phyloP scores from a whole-genome alignment of 1,140 invertebrate species.

The Stenopsyche tienmushanensis region DNA sequence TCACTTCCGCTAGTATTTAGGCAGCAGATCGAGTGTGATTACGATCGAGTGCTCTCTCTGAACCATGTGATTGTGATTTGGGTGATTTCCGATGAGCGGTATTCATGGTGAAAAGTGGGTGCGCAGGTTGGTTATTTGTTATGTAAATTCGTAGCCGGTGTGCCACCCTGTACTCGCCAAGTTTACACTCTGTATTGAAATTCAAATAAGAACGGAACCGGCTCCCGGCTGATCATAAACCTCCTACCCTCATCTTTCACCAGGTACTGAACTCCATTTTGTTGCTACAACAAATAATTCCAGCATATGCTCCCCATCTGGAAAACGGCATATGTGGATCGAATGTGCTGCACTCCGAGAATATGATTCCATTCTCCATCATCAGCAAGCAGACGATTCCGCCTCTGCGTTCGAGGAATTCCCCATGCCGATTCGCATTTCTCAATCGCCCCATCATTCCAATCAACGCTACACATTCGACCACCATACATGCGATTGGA shows the following conservation, averaged over 20 bases:
- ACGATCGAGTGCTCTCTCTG: neutral
- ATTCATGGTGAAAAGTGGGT: slow-evolving; percentile 24
- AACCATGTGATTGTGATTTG: slow-evolving; percentile 1
- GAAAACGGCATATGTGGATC: too few relatives aligned
- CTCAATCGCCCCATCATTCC: too few relatives aligned
- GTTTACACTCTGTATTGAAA: slow-evolving; percentile 34
- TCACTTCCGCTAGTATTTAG: too few relatives aligned
- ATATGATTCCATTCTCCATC: too few relatives aligned
- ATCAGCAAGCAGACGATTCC: too few relatives aligned
- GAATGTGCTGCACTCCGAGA: too few relatives aligned
- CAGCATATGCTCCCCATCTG: too few relatives aligned
- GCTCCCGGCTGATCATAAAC: slow-evolving; percentile 28
- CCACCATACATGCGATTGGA: too few relatives aligned
- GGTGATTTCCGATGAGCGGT: slow-evolving; percentile 13
- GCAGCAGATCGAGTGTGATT: too few relatives aligned
- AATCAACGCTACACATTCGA: too few relatives aligned
- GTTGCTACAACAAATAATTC: slow-evolving; percentile 11
- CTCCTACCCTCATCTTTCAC: slow-evolving; percentile 5
- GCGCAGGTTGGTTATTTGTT: slow-evolving; percentile 34
- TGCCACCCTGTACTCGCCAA: neutral
- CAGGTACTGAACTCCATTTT: slow-evolving; percentile 9
- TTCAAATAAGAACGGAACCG: slow-evolving; percentile 33
- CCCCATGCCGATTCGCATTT: too few relatives aligned
- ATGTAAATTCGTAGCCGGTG: slow-evolving; percentile 27
- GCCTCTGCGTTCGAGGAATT: too few relatives aligned